phyloP scores from a whole-genome alignment of 2,113 vertebrate genomes.

The Odobenus rosmarus region DNA sequence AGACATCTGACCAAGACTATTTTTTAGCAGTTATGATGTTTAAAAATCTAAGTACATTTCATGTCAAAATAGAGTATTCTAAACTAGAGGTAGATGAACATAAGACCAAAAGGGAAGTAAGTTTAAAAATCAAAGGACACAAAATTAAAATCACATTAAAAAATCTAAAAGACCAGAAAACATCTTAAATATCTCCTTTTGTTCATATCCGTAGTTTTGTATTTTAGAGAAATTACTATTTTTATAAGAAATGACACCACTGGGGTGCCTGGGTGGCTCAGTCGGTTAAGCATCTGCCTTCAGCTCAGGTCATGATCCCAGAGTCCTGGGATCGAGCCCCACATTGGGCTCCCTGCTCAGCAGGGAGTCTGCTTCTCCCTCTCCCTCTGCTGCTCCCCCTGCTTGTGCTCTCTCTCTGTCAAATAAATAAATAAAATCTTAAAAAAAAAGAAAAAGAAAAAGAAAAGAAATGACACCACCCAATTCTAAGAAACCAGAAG shows the following conservation, averaged over 20 bases:
- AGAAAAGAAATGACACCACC: not conserved
- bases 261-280: no score
- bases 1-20: not conserved
- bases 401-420: no score
- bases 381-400: not conserved
- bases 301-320: no score
- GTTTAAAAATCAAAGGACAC: not conserved
- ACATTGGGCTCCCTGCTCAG: no score
- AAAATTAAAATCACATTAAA: slow-evolving; percentile 22
- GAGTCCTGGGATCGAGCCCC: no score
- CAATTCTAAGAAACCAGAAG: slow-evolving; percentile 34
- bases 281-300: no score
- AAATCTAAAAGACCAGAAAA: slow-evolving; percentile 28
- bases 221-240: slow-evolving; percentile 18
- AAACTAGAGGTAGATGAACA: not conserved
- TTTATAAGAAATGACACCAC: slow-evolving; percentile 14
- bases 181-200: not conserved
- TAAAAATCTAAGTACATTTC: slow-evolving; percentile 15
- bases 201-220: not conserved
- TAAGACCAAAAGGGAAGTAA: not conserved
- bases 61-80: not conserved
- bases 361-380: not conserved
- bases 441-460: not conserved
- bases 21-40: not conserved
- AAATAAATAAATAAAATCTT: not conserved